Base-by-base conservation (phyloP, 2,797 vertebrate species). In the Cynodonichthys magdalenae region DNA sequence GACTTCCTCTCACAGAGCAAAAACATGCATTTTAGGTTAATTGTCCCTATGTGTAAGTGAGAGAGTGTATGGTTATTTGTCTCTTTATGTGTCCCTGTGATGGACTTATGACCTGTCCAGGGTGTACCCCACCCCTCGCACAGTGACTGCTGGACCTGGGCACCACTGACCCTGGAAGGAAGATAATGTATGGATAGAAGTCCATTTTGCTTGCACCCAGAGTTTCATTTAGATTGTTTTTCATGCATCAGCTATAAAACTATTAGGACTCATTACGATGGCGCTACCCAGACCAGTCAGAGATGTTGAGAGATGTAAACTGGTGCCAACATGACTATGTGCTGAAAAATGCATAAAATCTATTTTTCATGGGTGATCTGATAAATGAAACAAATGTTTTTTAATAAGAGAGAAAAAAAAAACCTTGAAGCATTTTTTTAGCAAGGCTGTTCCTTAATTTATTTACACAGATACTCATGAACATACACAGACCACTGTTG, bases 161-260 rank as follows among this genome's bases (percentile, higher is more conserved):
- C n/a, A n/a, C n/a, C n/a, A n/a, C n/a, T n/a, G n/a, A n/a, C n/a
- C n/a, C n/a, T 24, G 24, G 5, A 36, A 36, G 34, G 6, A 6
- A 36, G 34, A 7, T 36, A 12, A 4, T 5, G 15, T 10, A 17
- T 1, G 3, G 5, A 36, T 18, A 10, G 8, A 11, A 53, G 17
- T 10, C 2, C 3, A 19, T 19, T 36, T 34, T 53, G 5, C 9
- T 36, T 19, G 17, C 10, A 44, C 4, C 20, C 0, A 27, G 17
- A 29, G 15, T 63, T 64, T 73, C 44, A 61, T 64, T 42, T 42
- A 15, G n/a, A 45, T 24, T 24, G 24, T 49, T 69, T 50, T 29
- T 28, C 34, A 11, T 2, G 41, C 41, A 31, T 31, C 31, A 31
- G 31, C 31, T 31, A 3, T 14, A 8, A 28, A 42, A 6, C 10